phyloP scores from a whole-genome alignment of 1,140 invertebrate genomes.

The Pseudomyrmex gracilis region DNA sequence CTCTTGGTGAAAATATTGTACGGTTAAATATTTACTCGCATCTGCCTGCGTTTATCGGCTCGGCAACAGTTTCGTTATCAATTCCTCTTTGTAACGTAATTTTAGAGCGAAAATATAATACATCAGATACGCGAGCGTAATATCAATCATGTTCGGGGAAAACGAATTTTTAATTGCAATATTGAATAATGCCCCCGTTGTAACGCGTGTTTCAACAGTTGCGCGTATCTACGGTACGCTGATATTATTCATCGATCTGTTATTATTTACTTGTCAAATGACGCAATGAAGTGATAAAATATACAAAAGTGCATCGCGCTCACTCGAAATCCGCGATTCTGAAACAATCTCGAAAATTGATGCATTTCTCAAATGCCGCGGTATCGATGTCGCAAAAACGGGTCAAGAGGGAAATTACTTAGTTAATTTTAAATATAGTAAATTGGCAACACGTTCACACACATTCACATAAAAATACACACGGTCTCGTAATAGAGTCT shows the following conservation, averaged over 20 bases:
- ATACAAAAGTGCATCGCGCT: slow-evolving; percentile 32
- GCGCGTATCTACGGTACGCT: slow-evolving; percentile 6
- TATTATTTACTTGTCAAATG: slow-evolving; percentile 58
- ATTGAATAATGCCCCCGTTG: slow-evolving; percentile 53
- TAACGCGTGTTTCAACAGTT: slow-evolving; percentile 37
- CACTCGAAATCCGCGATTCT: neutral
- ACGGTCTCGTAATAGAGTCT: too few species aligned
- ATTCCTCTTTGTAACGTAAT: slow-evolving; percentile 55
- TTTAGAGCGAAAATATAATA: slow-evolving; percentile 21
- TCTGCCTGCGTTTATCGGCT: slow-evolving; percentile 44
- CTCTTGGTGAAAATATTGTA: slow-evolving; percentile 43
- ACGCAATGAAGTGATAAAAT: slow-evolving; percentile 47
- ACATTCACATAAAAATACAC: too few species aligned
- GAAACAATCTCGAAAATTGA: slow-evolving; percentile 34
- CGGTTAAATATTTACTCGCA: slow-evolving; percentile 39
- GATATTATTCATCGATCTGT: slow-evolving; percentile 56
- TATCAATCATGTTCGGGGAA: slow-evolving; percentile 24
- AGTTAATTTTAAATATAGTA: neutral
- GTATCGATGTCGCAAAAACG: slow-evolving; percentile 4
- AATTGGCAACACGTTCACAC: neutral
- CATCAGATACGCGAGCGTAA: slow-evolving; percentile 40
- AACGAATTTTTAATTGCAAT: slow-evolving; percentile 57
- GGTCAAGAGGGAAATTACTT: neutral
- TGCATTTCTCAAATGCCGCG: slow-evolving; percentile 16
- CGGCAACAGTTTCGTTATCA: slow-evolving; percentile 52